A percentile compares a stretch with the other conserved stretches of the same genome.
These are phyloP conservation scores for Mellilla xanthometata DNA, from an alignment of 2,888 invertebrate genomes.

Conservation along the genomic window DNA sequence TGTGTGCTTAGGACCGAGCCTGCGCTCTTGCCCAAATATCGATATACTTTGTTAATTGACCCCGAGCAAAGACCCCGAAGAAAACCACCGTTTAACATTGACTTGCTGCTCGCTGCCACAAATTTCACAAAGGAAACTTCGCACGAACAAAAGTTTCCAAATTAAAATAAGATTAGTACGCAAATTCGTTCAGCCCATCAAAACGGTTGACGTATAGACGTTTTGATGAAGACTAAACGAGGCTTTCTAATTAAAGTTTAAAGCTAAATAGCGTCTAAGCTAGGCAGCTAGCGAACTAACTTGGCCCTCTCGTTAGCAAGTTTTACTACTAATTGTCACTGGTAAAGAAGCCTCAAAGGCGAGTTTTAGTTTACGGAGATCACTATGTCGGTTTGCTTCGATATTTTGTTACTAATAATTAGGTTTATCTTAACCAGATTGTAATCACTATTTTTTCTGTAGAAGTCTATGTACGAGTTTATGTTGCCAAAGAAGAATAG, in stretches of 20 bases:
- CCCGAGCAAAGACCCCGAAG: conserved; percentile 9
- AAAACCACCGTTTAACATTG: neutral
- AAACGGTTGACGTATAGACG: conserved; percentile 14
- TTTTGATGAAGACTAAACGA: conserved; percentile 15
- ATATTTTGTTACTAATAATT: too few relatives aligned
- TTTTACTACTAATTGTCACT: conserved; percentile 1
- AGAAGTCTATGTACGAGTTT: too few relatives aligned
- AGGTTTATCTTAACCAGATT: too few relatives aligned
- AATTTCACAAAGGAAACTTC: conserved; percentile 14
- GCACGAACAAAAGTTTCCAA: conserved; percentile 12
- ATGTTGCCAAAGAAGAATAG: too few relatives aligned
- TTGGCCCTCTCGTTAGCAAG: conserved; percentile 3
- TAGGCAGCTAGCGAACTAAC: neutral
- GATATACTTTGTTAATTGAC: conserved; percentile 15
- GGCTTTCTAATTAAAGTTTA: conserved; percentile 10
- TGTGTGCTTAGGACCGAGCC: conserved; percentile 42
- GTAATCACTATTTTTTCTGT: too few relatives aligned
- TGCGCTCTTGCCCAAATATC: conserved; percentile 22
- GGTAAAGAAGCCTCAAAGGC: neutral
- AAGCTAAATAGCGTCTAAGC: conserved; percentile 4
- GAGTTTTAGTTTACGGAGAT: neutral
- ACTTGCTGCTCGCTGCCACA: too few relatives aligned
- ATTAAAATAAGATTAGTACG: conserved; percentile 20
- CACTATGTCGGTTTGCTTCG: too few relatives aligned
- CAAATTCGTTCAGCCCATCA: conserved; percentile 11